These are phyloP conservation scores for Epizoanthus illoricatus DNA, from an alignment of 92 coral and sea anemone genomes.

Conservation along the genomic window DNA sequence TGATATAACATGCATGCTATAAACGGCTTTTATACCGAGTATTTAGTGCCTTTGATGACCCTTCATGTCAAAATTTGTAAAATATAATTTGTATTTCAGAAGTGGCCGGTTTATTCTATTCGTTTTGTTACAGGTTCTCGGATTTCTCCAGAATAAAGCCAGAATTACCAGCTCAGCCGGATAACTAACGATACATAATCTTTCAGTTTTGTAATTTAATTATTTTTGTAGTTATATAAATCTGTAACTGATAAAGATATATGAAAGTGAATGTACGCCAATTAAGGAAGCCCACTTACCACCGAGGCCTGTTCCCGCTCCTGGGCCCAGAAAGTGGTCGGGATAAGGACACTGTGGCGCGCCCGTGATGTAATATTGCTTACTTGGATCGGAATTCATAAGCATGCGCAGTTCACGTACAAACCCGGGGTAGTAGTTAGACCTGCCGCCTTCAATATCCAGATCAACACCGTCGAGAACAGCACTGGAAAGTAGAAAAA, in stretches of 20 bases:
- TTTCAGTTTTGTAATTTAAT: too few relatives aligned
- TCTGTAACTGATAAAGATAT: too few relatives aligned
- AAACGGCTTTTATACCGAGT: too few relatives aligned
- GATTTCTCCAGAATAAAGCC: background rate
- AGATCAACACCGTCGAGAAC: conserved; percentile 80
- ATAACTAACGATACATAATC: too few relatives aligned
- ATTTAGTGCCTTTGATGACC: too few relatives aligned
- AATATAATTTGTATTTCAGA: too few relatives aligned
- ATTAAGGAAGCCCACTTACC: conserved; percentile 3
- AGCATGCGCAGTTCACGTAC: conserved; percentile 75
- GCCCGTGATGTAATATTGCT: conserved; percentile 73
- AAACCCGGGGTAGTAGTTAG: conserved; percentile 60
- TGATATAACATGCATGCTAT: too few relatives aligned
- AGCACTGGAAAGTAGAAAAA: conserved; percentile 31
- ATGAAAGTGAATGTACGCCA: too few relatives aligned
- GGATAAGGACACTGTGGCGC: conserved; percentile 87
- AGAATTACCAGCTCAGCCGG: background rate
- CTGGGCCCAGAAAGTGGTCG: conserved; percentile 78
- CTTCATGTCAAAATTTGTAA: too few relatives aligned
- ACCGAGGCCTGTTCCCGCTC: conserved; percentile 61
- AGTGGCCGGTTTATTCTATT: too few relatives aligned
- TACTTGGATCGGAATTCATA: conserved; percentile 70
- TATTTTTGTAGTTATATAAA: too few relatives aligned
- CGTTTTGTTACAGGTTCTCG: too few relatives aligned
- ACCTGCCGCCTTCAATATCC: conserved; percentile 77